These are phyloP conservation scores for Poeciliopsis infans DNA, from an alignment of 2,797 vertebrate species.

Conservation along the genomic window DNA sequence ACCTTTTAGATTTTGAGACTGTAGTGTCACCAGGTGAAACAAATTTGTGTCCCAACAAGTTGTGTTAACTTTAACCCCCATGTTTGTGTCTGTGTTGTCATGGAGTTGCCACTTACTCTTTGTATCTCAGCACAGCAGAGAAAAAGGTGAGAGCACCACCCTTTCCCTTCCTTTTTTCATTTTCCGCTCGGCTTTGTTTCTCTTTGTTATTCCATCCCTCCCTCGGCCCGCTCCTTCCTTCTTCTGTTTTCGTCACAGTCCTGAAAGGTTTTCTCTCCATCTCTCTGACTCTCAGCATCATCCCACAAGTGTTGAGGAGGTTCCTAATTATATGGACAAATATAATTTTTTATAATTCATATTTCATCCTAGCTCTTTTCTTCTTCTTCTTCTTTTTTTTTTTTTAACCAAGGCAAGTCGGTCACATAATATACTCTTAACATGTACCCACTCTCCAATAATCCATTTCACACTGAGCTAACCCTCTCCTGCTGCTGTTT, in stretches of 20 bases:
- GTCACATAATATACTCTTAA: slow-evolving; percentile 49
- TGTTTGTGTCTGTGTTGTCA: slow-evolving; percentile 69
- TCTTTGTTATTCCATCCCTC: slow-evolving; percentile 7
- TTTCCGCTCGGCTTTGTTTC: slow-evolving; percentile 3
- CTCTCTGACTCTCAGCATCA: slow-evolving; percentile 18
- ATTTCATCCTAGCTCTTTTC: slow-evolving; percentile 33
- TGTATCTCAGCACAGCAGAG: slow-evolving; percentile 35
- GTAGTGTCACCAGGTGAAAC: background rate
- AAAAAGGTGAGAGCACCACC: slow-evolving; percentile 62
- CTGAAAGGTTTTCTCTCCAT: slow-evolving; percentile 3
- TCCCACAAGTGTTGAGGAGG: slow-evolving; percentile 6
- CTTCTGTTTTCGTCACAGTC: background rate
- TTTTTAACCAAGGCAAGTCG: slow-evolving; percentile 22
- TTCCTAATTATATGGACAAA: slow-evolving; percentile 21
- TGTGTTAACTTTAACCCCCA: slow-evolving; percentile 9
- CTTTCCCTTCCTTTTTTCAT: slow-evolving; percentile 28
- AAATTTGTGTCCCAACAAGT: background rate
- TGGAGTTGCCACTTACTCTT: slow-evolving; percentile 55
- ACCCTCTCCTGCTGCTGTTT: slow-evolving; percentile 51
- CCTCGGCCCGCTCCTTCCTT: slow-evolving; percentile 10
- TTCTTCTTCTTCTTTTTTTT: slow-evolving; percentile 16
- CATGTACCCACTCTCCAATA: slow-evolving; percentile 70
- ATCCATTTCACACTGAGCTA: slow-evolving; percentile 64
- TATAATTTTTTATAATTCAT: slow-evolving; percentile 47
- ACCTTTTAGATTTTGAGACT: background rate